These are phyloP conservation scores for Drosophila pegasa DNA, from an alignment of 2,888 invertebrate species.

Conservation along the genomic window DNA sequence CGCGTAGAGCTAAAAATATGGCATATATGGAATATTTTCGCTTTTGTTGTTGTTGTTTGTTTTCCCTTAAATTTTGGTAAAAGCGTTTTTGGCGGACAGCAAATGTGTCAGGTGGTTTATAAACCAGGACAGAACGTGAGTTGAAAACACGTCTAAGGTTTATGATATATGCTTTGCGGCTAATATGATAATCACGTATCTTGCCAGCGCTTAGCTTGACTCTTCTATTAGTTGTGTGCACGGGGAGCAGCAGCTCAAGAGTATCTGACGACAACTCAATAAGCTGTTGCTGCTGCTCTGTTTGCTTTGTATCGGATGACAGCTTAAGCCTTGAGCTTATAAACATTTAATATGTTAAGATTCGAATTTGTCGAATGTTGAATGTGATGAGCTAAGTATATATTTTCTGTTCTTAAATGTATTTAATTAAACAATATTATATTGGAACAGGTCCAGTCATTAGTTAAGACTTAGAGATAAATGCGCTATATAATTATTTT, in stretches of 20 bases:
- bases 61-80: conserved; percentile 40
- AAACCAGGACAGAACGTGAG: conserved; percentile 37
- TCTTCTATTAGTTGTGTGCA: conserved; percentile 8
- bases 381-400: no score
- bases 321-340: background rate
- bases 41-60: conserved; percentile 22
- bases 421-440: no score
- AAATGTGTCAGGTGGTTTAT: conserved; percentile 60
- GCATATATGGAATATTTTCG: conserved; percentile 2
- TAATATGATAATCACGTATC: conserved; percentile 31
- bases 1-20: conserved; percentile 58
- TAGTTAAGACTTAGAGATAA: no score
- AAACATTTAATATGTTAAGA: background rate
- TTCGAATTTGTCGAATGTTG: background rate
- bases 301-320: background rate
- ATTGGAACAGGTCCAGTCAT: no score
- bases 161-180: conserved; percentile 38
- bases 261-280: background rate
- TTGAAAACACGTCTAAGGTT: conserved; percentile 34
- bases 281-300: background rate
- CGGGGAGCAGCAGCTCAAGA: background rate
- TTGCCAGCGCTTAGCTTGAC: conserved; percentile 30
- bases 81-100: conserved; percentile 51
- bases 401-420: no score
- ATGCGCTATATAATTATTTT: no score